Percentiles rank a stretch among this genome's conserved stretches.
Evolutionary conservation across 2,888 invertebrate species (phyloP).

Genomic region (Papilio elwesi): DNA sequence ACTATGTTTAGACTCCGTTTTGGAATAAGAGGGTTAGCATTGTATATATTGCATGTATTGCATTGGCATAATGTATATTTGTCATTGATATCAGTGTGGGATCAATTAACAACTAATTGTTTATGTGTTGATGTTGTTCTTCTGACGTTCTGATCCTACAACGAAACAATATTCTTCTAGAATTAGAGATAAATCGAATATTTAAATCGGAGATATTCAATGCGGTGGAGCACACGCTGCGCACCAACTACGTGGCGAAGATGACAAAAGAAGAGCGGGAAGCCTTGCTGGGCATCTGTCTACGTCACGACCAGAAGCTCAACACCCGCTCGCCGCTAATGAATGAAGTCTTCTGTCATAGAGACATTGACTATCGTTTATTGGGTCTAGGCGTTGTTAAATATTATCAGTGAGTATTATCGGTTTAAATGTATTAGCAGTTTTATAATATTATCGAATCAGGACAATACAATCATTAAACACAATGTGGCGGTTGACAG

Average conservation of each 20-base stretch:
- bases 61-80: too few species aligned
- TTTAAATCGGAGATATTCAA: conserved; percentile 86
- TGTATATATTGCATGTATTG: too few species aligned
- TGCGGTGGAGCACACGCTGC: conserved; percentile 75
- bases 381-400: conserved; percentile 81
- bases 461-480: too few species aligned
- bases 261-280: conserved; percentile 78
- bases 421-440: not conserved
- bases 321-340: conserved; percentile 84
- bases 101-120: too few species aligned
- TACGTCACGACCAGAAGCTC: conserved; percentile 82
- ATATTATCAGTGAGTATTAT: conserved; percentile 59
- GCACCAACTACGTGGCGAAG: conserved; percentile 66
- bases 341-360: conserved; percentile 83
- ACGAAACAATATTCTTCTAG: conserved; percentile 57
- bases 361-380: conserved; percentile 84
- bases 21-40: too few species aligned
- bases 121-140: too few species aligned
- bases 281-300: conserved; percentile 81
- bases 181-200: conserved; percentile 85
- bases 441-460: too few species aligned
- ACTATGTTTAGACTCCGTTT: too few species aligned
- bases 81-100: too few species aligned
- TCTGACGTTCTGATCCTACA: too few species aligned
- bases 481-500: too few species aligned